Percentiles rank a stretch among this genome's conserved stretches.
Conservation (phyloP, 1,140 invertebrate species). For the Triops longicaudatus region DNA sequence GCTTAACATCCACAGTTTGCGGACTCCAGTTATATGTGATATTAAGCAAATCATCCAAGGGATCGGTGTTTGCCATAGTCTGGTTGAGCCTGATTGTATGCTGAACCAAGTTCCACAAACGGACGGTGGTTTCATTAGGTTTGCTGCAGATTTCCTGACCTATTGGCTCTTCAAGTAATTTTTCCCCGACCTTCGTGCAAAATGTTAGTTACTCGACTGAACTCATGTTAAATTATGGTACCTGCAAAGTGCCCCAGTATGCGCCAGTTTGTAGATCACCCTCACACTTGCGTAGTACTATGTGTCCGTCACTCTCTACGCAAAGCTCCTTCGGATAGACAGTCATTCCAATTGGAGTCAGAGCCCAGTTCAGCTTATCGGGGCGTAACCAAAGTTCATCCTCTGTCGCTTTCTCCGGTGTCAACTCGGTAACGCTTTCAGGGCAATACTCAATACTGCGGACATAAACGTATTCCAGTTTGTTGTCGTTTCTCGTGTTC, state of each 20-base stretch:
- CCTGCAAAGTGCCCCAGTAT: not conserved
- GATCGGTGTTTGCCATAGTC: not conserved
- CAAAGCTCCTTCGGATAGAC: constrained; percentile 53
- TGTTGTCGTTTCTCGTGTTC: not conserved
- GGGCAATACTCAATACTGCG: not conserved
- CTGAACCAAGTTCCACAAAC: not conserved
- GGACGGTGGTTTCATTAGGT: not conserved
- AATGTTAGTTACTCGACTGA: not conserved
- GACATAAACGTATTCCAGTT: not conserved
- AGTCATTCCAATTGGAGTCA: constrained; percentile 52
- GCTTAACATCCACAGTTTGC: not conserved
- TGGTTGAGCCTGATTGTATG: not conserved
- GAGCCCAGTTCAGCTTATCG: constrained; percentile 46
- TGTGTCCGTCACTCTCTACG: constrained; percentile 41
- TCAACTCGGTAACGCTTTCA: not conserved
- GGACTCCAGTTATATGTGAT: not conserved
- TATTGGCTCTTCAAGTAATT: not conserved
- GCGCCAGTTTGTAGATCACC: not conserved
- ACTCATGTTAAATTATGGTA: not conserved
- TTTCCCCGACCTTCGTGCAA: not conserved
- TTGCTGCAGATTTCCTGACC: constrained; percentile 6
- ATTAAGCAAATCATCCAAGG: not conserved
- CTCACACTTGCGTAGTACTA: not conserved
- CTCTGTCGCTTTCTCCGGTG: not conserved
- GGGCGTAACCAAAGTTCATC: not conserved